Evolutionary conservation across 2,888 invertebrate species (phyloP).

Genomic region (Odontothrips loti): DNA sequence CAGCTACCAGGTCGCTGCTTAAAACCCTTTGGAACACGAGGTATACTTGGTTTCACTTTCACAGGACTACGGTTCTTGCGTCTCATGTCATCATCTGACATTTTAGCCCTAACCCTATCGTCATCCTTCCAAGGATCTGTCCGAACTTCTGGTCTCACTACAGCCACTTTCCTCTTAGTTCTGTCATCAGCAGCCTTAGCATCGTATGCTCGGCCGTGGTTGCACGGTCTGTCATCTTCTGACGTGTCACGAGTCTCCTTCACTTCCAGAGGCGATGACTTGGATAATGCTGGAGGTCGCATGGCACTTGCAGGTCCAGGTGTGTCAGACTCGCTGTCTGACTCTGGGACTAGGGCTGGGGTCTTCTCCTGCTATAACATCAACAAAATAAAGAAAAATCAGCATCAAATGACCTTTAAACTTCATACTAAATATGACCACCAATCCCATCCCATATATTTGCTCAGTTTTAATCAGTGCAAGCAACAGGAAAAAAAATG

Average conservation of each 20-base stretch:
- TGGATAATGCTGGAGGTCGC: background rate
- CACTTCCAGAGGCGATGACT: slow-evolving; percentile 27
- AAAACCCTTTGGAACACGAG: slow-evolving; percentile 7
- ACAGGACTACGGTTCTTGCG: slow-evolving; percentile 18
- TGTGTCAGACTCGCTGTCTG: slow-evolving; percentile 34
- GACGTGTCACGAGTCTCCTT: slow-evolving; percentile 27
- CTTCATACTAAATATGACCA: too few species aligned
- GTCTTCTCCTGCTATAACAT: slow-evolving; percentile 12
- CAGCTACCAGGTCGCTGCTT: slow-evolving; percentile 2
- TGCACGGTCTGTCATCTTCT: background rate
- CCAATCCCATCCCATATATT: too few species aligned
- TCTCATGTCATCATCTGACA: slow-evolving; percentile 11
- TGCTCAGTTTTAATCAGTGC: too few species aligned
- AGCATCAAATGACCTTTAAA: background rate
- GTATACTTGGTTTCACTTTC: background rate
- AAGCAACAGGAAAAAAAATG: too few species aligned
- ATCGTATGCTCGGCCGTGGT: background rate
- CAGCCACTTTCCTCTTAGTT: slow-evolving; percentile 25
- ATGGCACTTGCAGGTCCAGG: background rate
- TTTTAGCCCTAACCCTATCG: background rate
- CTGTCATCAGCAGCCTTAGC: slow-evolving; percentile 4
- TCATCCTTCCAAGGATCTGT: slow-evolving; percentile 7
- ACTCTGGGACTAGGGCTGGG: slow-evolving; percentile 10
- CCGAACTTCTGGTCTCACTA: slow-evolving; percentile 16
- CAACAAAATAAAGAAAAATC: background rate